These are phyloP conservation scores for Karalla daura DNA, from an alignment of 2,797 vertebrate genomes.

Conservation along the genomic window DNA sequence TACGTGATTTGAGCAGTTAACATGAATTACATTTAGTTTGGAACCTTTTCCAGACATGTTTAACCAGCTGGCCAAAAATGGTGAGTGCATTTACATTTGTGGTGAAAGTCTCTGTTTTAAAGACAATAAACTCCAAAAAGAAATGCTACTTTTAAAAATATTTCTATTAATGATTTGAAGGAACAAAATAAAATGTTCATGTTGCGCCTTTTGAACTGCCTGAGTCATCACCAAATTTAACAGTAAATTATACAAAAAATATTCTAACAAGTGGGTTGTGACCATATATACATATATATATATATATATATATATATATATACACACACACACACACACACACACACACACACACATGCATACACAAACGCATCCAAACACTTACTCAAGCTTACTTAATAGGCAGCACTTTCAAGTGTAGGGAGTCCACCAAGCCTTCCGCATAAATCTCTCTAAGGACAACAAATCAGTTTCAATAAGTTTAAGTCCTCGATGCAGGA, in stretches of 20 bases:
- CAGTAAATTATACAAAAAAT: constrained; percentile 61
- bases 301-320: constrained; percentile 22
- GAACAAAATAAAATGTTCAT: constrained; percentile 11
- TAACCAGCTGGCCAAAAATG: background rate
- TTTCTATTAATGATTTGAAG: constrained; percentile 3
- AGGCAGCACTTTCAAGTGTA: constrained; percentile 72
- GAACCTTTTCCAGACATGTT: background rate
- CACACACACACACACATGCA: constrained; percentile 3
- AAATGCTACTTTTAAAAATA: background rate
- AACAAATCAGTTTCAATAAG: too few relatives aligned
- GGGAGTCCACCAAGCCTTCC: constrained; percentile 55
- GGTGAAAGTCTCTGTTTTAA: background rate
- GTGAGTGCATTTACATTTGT: background rate
- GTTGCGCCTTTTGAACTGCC: constrained; percentile 40
- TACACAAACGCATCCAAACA: constrained; percentile 16
- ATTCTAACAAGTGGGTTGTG: constrained; percentile 40
- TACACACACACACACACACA: background rate
- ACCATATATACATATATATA: constrained; percentile 5
- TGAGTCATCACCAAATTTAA: constrained; percentile 29
- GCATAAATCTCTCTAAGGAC: constrained; percentile 63
- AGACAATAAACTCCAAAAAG: background rate
- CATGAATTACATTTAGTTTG: background rate
- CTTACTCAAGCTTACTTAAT: constrained; percentile 38
- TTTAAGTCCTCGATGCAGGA: too few relatives aligned
- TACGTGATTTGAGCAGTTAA: background rate